Percentiles rank a stretch among this genome's conserved stretches.
Conservation (phyloP, 2,888 invertebrate genomes). For the Oscheius sp. region DNA sequence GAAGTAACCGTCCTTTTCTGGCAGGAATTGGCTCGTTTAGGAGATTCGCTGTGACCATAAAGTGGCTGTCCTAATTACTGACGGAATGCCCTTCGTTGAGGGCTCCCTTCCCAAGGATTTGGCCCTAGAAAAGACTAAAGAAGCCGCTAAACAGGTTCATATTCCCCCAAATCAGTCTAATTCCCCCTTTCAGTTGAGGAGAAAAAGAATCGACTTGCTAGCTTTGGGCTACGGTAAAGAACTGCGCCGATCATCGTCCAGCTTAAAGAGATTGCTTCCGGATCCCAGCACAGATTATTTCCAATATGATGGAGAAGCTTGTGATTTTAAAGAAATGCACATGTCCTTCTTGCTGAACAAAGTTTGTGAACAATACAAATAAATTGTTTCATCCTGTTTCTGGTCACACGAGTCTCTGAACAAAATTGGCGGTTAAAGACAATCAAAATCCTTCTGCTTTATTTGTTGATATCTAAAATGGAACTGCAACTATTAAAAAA, state of each 20-base stretch:
- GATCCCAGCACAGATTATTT: not conserved
- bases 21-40: not conserved
- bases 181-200: not conserved
- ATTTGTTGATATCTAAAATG: no score
- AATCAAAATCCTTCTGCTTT: no score
- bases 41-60: not conserved
- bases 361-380: not conserved
- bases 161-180: no score
- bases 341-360: slow-evolving; percentile 1
- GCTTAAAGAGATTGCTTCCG: not conserved
- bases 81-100: not conserved
- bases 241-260: not conserved
- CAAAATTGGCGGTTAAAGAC: no score
- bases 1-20: not conserved
- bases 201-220: not conserved
- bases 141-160: not conserved
- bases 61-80: slow-evolving; percentile 10
- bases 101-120: not conserved
- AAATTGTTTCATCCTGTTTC: no score
- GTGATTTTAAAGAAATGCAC: not conserved
- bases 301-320: not conserved
- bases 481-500: no score
- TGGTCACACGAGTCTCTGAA: no score
- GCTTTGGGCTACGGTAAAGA: not conserved
- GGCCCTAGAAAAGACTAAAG: not conserved